These are phyloP conservation scores for Phymastichus coffea DNA, from an alignment of 1,140 invertebrate species.

Conservation along the genomic window DNA sequence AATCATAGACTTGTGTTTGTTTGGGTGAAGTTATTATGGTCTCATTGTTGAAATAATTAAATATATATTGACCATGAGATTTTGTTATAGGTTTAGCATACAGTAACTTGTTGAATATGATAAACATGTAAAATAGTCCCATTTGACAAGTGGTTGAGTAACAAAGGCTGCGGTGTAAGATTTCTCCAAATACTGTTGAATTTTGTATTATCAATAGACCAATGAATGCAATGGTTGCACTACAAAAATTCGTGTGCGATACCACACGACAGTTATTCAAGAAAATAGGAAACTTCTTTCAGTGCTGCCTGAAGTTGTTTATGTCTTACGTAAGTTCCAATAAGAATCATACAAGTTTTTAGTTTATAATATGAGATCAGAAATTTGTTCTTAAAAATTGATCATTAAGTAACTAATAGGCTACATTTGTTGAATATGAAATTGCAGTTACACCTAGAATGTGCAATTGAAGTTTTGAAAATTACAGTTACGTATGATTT, in stretches of 20 bases:
- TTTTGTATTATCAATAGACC: background rate
- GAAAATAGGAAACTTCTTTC: slow-evolving; percentile 39
- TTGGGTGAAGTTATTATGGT: background rate
- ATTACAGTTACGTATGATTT: slow-evolving; percentile 24
- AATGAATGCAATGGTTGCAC: slow-evolving; percentile 15
- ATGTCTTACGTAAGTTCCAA: slow-evolving; percentile 43
- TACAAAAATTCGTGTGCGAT: slow-evolving; percentile 17
- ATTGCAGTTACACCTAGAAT: slow-evolving; percentile 8
- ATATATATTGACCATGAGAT: background rate
- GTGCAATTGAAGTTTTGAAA: background rate
- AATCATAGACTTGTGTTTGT: background rate
- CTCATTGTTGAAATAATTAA: background rate
- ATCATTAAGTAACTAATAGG: too few species aligned
- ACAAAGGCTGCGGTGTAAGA: background rate
- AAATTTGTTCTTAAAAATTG: too few species aligned
- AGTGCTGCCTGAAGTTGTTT: slow-evolving; percentile 31
- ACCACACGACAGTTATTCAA: slow-evolving; percentile 28
- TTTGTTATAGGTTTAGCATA: slow-evolving; percentile 19
- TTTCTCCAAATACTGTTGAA: background rate
- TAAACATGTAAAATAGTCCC: background rate
- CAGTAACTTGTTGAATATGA: background rate
- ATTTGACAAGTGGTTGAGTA: background rate
- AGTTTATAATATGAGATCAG: too few species aligned
- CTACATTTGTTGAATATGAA: too few species aligned
- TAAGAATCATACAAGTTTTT: slow-evolving; percentile 18